These are phyloP conservation scores for Sturnus vulgaris DNA, from an alignment of 2,113 vertebrate species.

Conservation along the genomic window DNA sequence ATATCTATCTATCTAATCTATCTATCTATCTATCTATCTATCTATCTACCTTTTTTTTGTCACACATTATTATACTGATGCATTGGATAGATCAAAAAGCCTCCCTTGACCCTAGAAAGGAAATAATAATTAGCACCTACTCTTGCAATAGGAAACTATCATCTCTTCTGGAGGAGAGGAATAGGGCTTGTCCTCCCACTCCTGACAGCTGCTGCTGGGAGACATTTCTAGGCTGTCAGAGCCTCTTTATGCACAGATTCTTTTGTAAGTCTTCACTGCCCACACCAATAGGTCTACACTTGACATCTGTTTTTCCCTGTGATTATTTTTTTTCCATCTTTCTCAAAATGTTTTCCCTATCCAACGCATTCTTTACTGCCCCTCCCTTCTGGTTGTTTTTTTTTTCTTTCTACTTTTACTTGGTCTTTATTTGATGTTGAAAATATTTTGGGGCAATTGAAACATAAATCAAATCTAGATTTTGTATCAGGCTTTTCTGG, in stretches of 20 bases:
- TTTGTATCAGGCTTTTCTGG: background rate
- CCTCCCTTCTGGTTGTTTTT: background rate
- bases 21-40: background rate
- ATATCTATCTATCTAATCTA: background rate
- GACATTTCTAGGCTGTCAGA: constrained; percentile 40
- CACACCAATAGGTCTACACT: background rate
- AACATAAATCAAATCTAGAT: background rate
- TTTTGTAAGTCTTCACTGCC: background rate
- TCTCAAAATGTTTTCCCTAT: background rate
- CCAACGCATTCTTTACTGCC: background rate
- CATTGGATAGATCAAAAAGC: background rate
- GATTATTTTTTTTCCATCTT: background rate
- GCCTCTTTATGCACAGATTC: constrained; percentile 4
- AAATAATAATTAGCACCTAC: constrained; percentile 32
- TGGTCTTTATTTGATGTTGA: background rate
- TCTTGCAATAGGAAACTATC: background rate
- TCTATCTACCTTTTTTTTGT: background rate
- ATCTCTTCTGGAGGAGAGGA: background rate
- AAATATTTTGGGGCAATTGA: background rate
- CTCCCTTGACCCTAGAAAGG: background rate
- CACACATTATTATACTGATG: background rate
- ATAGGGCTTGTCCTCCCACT: background rate
- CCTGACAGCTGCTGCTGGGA: constrained; percentile 49
- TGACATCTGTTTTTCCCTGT: background rate
- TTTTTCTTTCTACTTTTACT: background rate